Percentiles rank a stretch among this genome's conserved stretches.
These are phyloP conservation scores for Acipenser transmontanus DNA, from an alignment of 2,797 vertebrate species.

Conservation along the genomic window DNA sequence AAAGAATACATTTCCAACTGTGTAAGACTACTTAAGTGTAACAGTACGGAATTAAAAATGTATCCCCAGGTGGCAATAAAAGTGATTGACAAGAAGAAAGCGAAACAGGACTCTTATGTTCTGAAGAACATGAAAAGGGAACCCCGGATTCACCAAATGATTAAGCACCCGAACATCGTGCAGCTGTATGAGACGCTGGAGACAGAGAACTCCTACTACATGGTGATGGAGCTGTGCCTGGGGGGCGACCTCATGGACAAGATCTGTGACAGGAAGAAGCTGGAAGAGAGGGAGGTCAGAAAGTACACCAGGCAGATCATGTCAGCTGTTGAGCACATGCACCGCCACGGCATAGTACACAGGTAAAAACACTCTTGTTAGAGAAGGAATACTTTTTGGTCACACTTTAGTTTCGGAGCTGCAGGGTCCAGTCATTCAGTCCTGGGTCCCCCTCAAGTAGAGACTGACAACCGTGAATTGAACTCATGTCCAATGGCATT, in stretches of 20 bases:
- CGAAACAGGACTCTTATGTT: conserved; percentile 68
- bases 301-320: conserved; percentile 71
- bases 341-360: conserved; percentile 67
- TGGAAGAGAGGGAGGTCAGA: conserved; percentile 68
- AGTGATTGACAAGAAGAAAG: conserved; percentile 82
- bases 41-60: too few species aligned
- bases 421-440: too few species aligned
- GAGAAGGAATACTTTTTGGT: too few species aligned
- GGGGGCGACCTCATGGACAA: conserved; percentile 76
- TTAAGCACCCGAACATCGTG: conserved; percentile 69
- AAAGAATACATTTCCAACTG: too few species aligned
- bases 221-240: conserved; percentile 74
- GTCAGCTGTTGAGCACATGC: conserved; percentile 67
- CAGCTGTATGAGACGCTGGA: conserved; percentile 71
- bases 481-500: too few species aligned
- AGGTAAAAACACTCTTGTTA: conserved; percentile 44
- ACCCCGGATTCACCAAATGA: conserved; percentile 72
- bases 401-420: too few species aligned
- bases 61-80: conserved; percentile 68
- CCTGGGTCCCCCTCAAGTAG: too few species aligned
- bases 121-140: conserved; percentile 78
- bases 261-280: conserved; percentile 69
- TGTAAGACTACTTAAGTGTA: too few species aligned
- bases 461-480: too few species aligned
- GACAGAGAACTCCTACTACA: conserved; percentile 78